A percentile compares a stretch with the other conserved stretches of the same genome.
Conservation (phyloP, 2,888 invertebrate genomes). For the Scrobipalpa costella region DNA sequence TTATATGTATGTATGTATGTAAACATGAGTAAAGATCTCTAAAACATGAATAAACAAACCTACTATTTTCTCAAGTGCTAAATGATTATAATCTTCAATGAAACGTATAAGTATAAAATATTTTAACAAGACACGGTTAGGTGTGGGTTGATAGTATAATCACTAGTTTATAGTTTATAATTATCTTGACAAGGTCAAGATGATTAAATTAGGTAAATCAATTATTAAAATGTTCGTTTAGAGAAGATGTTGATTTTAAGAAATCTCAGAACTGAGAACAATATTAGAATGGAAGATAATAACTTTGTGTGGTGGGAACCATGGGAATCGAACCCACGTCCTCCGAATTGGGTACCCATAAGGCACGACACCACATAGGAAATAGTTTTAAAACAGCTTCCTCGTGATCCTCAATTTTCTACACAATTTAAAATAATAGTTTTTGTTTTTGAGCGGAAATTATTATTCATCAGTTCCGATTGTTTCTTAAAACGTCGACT, state of each 20-base stretch:
- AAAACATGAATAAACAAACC: background rate
- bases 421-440: too few relatives aligned
- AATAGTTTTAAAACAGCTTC: too few relatives aligned
- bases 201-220: background rate
- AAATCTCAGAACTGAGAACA: background rate
- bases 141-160: constrained; percentile 29
- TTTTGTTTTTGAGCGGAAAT: too few relatives aligned
- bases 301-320: too few relatives aligned
- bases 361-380: too few relatives aligned
- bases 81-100: background rate
- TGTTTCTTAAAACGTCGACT: background rate
- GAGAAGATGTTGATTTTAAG: background rate
- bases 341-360: too few relatives aligned
- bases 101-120: background rate
- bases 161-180: constrained; percentile 2
- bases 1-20: too few relatives aligned
- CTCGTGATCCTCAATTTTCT: too few relatives aligned
- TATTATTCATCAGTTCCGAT: constrained; percentile 5
- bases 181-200: constrained; percentile 12
- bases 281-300: background rate
- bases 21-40: background rate
- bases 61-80: background rate
- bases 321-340: too few relatives aligned
- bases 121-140: constrained; percentile 9
- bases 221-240: background rate